phyloP scores from a whole-genome alignment of 2,888 invertebrate species.

The Drosophila nr. fundita region DNA sequence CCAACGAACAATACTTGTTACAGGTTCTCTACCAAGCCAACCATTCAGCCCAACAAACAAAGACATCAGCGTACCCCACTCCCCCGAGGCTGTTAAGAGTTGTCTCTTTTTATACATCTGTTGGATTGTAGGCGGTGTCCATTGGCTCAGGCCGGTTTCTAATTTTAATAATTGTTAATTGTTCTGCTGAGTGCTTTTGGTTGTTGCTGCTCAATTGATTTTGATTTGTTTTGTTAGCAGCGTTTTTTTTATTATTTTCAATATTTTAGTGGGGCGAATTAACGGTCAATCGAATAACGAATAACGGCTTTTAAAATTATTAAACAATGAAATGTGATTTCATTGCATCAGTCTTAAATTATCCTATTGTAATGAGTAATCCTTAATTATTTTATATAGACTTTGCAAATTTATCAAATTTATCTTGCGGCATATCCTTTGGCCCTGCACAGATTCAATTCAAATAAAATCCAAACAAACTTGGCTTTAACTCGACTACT shows the following conservation, averaged over 20 bases:
- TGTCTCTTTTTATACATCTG: conserved; percentile 20
- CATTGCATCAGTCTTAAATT: too few species aligned
- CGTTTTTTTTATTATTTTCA: conserved; percentile 14
- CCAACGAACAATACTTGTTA: conserved; percentile 58
- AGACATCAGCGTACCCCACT: conserved; percentile 42
- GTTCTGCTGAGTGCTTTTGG: conserved; percentile 59
- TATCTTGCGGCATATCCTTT: conserved; percentile 20
- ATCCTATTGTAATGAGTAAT: background rate
- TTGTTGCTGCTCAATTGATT: conserved; percentile 41
- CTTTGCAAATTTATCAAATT: background rate
- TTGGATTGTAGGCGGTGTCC: conserved; percentile 44
- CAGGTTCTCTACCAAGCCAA: conserved; percentile 59
- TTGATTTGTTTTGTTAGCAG: conserved; percentile 24
- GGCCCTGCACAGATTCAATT: background rate
- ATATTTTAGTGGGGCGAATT: conserved; percentile 8
- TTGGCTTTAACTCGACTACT: conserved; percentile 39
- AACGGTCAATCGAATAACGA: conserved; percentile 1
- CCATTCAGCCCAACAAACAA: conserved; percentile 49
- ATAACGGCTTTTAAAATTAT: conserved; percentile 8
- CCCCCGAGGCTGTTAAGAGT: conserved; percentile 15
- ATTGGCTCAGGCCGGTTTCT: conserved; percentile 62
- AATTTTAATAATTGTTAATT: conserved; percentile 73
- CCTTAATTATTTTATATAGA: background rate
- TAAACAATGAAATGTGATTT: background rate
- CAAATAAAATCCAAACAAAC: conserved; percentile 15